Evolutionary conservation across 2,888 invertebrate genomes (phyloP).

Genomic region (Drosophila dives): DNA sequence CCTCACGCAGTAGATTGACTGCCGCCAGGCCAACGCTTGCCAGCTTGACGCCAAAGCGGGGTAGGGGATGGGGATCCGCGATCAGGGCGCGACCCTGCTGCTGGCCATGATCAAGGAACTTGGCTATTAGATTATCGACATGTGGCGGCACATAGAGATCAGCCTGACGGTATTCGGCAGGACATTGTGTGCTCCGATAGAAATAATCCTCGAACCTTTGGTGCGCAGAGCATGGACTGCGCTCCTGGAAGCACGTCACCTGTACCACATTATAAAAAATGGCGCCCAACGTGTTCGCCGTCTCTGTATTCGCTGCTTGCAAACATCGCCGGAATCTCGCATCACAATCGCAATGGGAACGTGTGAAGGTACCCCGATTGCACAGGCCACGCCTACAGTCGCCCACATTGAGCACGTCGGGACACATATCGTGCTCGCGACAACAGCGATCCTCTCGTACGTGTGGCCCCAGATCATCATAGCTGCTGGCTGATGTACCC

Average conservation of each 20-base stretch:
- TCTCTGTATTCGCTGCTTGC: constrained; percentile 88
- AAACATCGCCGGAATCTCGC: constrained; percentile 89
- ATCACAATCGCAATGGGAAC: constrained; percentile 91
- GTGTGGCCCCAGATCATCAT: constrained; percentile 88
- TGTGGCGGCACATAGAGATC: constrained; percentile 83
- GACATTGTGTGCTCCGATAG: constrained; percentile 72
- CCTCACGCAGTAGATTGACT: constrained; percentile 82
- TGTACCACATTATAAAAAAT: constrained; percentile 91
- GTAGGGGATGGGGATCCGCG: constrained; percentile 62
- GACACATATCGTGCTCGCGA: constrained; percentile 90
- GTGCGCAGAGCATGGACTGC: constrained; percentile 88
- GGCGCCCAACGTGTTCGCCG: constrained; percentile 90
- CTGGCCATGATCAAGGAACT: constrained; percentile 66
- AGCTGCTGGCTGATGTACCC: constrained; percentile 88
- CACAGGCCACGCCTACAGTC: constrained; percentile 88
- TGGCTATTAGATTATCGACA: constrained; percentile 79
- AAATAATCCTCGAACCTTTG: constrained; percentile 86
- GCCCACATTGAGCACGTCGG: constrained; percentile 87
- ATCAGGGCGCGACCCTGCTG: constrained; percentile 65
- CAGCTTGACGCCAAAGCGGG: constrained; percentile 81
- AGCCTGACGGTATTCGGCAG: constrained; percentile 78
- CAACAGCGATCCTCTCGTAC: constrained; percentile 89
- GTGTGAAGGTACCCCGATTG: constrained; percentile 89
- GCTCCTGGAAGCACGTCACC: constrained; percentile 89
- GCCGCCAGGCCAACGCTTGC: constrained; percentile 84